Conservation (phyloP, 2,797 vertebrate species). For the Otus scops region DNA sequence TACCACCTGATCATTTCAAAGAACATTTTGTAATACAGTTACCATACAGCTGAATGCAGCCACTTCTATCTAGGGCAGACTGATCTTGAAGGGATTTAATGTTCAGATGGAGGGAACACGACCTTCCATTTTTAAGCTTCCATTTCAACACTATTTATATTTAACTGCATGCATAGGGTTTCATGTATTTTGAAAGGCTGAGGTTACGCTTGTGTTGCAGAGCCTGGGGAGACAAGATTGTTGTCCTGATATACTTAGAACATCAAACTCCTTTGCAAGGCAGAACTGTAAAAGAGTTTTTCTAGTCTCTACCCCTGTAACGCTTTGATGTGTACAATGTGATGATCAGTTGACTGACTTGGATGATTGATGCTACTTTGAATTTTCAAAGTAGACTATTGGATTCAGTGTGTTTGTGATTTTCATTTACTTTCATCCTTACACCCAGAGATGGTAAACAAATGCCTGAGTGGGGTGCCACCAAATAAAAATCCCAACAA, state of each 20-base stretch:
- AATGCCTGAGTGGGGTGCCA: background rate
- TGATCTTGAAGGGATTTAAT: conserved; percentile 58
- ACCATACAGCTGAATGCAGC: background rate
- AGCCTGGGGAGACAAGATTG: conserved; percentile 5
- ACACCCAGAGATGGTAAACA: background rate
- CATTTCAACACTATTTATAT: conserved; percentile 49
- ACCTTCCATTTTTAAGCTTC: conserved; percentile 57
- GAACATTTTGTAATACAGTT: conserved; percentile 37
- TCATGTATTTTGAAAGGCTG: conserved; percentile 14
- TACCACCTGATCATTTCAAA: background rate
- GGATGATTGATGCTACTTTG: background rate
- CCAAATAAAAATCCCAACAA: background rate
- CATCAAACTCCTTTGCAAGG: background rate
- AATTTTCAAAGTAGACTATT: background rate
- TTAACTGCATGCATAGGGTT: conserved; percentile 19
- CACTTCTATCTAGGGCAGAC: conserved; percentile 44
- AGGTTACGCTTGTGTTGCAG: background rate
- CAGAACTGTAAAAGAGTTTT: background rate
- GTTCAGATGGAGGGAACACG: conserved; percentile 25
- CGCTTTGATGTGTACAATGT: background rate
- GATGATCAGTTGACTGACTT: background rate
- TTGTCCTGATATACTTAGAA: background rate
- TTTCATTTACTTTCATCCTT: background rate
- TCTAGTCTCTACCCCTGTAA: background rate
- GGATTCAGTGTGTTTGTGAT: background rate